Percentiles rank a stretch among this genome's conserved stretches.
phyloP scores from a whole-genome alignment of 1,140 invertebrate genomes.

The Drosophila prosaltans region DNA sequence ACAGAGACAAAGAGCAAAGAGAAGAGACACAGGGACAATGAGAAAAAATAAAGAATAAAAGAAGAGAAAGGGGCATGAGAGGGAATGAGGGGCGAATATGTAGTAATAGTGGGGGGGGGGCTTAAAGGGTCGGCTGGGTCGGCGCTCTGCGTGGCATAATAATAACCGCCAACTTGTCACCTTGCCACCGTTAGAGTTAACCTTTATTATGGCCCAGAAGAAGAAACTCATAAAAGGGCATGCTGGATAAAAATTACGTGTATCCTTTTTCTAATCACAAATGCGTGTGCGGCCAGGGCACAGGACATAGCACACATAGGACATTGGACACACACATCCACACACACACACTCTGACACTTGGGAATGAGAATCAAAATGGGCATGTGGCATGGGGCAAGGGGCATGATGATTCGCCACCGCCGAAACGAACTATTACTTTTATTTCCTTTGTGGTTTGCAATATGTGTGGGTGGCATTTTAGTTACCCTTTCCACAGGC shows the following conservation, averaged over 20 bases:
- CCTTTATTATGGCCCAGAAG: constrained; percentile 49
- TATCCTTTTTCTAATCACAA: constrained; percentile 79
- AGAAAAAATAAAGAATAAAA: background rate
- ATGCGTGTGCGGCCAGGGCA: constrained; percentile 36
- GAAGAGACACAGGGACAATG: background rate
- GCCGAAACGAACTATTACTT: constrained; percentile 66
- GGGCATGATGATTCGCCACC: constrained; percentile 19
- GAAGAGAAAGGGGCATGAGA: background rate
- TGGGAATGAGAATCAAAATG: background rate
- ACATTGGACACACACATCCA: background rate
- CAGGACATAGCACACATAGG: background rate
- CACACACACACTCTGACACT: background rate
- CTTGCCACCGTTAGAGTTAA: constrained; percentile 45
- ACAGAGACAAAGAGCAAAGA: constrained; percentile 3
- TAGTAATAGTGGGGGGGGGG: no score
- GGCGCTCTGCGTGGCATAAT: constrained; percentile 63
- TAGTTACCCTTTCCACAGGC: background rate
- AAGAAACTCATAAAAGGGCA: constrained; percentile 60
- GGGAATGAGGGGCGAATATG: background rate
- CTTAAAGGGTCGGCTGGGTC: constrained; percentile 2
- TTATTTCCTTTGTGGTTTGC: constrained; percentile 62
- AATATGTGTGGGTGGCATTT: constrained; percentile 36
- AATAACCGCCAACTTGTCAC: constrained; percentile 78
- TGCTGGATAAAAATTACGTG: constrained; percentile 71
- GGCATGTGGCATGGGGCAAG: background rate